These are phyloP conservation scores for Elephas maximus DNA, from an alignment of 2,113 vertebrate genomes.

Conservation along the genomic window DNA sequence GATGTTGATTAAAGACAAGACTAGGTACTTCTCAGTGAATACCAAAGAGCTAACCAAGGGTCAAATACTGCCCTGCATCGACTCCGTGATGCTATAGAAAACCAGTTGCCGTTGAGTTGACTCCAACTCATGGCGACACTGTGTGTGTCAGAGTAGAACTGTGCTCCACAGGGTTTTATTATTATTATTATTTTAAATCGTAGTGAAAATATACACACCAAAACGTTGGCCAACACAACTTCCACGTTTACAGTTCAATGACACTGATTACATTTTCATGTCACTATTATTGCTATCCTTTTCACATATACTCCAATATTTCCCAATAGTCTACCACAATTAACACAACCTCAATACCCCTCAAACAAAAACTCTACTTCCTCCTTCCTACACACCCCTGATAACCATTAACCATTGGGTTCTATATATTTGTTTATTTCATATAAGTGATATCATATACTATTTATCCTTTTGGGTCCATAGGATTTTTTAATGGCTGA, in stretches of 20 bases:
- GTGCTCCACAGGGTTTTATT: background rate
- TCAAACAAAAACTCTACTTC: background rate
- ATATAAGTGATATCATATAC: background rate
- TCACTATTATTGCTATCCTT: background rate
- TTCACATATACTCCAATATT: background rate
- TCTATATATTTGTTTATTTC: background rate
- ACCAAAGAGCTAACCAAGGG: background rate
- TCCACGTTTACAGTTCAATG: background rate
- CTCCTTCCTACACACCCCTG: background rate
- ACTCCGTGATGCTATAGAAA: background rate
- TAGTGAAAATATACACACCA: background rate
- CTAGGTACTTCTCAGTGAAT: background rate
- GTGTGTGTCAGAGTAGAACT: too few species aligned
- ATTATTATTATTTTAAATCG: background rate
- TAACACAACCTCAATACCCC: too few species aligned
- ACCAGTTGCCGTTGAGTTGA: background rate
- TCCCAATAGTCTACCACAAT: background rate
- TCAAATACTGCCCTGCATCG: too few species aligned
- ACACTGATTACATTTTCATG: background rate
- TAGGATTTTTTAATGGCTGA: too few species aligned
- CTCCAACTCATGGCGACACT: background rate
- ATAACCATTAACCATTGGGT: background rate
- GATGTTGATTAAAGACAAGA: background rate
- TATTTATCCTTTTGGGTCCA: background rate
- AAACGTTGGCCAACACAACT: background rate